phyloP scores from a whole-genome alignment of 2,113 vertebrate species.

The Takifugu flavidus region DNA sequence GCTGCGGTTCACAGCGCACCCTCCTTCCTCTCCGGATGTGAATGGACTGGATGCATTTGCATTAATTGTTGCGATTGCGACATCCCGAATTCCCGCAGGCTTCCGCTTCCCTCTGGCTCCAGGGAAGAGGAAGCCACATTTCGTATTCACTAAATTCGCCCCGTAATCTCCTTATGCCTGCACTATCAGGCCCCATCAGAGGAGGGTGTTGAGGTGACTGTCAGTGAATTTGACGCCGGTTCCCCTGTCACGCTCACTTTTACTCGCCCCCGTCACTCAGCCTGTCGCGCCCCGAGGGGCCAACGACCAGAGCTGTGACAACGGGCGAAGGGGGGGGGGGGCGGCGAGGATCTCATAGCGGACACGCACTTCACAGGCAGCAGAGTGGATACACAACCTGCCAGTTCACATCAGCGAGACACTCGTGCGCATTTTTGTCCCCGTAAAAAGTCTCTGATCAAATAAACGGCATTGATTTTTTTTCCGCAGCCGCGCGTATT shows the following conservation, averaged over 20 bases:
- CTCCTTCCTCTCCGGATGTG: too few species aligned
- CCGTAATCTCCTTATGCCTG: slow-evolving; percentile 60
- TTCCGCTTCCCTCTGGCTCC: too few species aligned
- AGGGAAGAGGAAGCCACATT: slow-evolving; percentile 38
- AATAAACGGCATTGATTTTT: slow-evolving; percentile 63
- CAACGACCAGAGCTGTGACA: slow-evolving; percentile 35
- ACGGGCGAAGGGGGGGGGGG: slow-evolving; percentile 25
- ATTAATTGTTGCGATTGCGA: too few species aligned
- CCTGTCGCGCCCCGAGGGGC: slow-evolving; percentile 41
- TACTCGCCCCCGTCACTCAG: slow-evolving; percentile 49
- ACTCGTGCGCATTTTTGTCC: slow-evolving; percentile 7
- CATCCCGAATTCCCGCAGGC: too few species aligned
- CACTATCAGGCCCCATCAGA: slow-evolving; percentile 46
- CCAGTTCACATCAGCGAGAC: slow-evolving; percentile 8
- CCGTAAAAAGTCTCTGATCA: slow-evolving; percentile 49
- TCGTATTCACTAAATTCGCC: slow-evolving; percentile 58
- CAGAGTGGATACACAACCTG: slow-evolving; percentile 21
- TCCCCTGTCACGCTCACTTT: slow-evolving; percentile 58
- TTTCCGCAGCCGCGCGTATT: slow-evolving; percentile 54
- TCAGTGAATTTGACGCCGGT: slow-evolving; percentile 58
- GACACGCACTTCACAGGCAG: slow-evolving; percentile 14
- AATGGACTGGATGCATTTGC: too few species aligned
- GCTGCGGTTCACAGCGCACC: too few species aligned
- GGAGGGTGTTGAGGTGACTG: slow-evolving; percentile 52
- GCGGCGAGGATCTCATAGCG: slow-evolving; percentile 14